Percentiles rank a stretch among this genome's conserved stretches.
phyloP scores from a whole-genome alignment of 2,797 vertebrate species.

The Pipistrellus kuhlii region DNA sequence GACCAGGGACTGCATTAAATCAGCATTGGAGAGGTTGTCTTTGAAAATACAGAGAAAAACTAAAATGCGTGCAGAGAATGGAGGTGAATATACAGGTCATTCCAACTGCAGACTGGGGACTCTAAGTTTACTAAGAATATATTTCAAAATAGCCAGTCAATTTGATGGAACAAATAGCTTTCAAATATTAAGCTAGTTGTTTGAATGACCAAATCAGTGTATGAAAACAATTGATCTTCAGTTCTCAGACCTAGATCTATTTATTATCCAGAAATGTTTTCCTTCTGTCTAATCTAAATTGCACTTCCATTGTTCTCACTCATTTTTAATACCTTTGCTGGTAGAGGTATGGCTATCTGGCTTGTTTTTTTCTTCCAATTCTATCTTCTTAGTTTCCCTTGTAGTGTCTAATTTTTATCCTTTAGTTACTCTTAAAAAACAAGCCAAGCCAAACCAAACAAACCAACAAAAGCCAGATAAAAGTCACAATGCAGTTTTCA shows the following conservation, averaged over 20 bases:
- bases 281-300: background rate
- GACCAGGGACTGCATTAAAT: background rate
- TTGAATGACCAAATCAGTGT: background rate
- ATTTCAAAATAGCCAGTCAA: background rate
- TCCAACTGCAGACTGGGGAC: background rate
- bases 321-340: background rate
- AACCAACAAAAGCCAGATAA: background rate
- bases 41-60: background rate
- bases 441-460: background rate
- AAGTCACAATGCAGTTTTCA: background rate
- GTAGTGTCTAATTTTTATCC: background rate
- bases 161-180: background rate
- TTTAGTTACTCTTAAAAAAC: background rate
- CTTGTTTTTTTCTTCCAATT: background rate
- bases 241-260: background rate
- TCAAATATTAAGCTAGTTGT: conserved; percentile 41
- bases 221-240: background rate
- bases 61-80: background rate
- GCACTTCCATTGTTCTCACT: background rate
- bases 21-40: background rate
- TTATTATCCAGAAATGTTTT: background rate
- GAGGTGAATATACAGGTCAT: background rate
- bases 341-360: background rate
- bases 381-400: background rate
- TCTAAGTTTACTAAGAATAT: background rate